phyloP scores from a whole-genome alignment of 2,888 invertebrate species.

The Stenodera caucasica region DNA sequence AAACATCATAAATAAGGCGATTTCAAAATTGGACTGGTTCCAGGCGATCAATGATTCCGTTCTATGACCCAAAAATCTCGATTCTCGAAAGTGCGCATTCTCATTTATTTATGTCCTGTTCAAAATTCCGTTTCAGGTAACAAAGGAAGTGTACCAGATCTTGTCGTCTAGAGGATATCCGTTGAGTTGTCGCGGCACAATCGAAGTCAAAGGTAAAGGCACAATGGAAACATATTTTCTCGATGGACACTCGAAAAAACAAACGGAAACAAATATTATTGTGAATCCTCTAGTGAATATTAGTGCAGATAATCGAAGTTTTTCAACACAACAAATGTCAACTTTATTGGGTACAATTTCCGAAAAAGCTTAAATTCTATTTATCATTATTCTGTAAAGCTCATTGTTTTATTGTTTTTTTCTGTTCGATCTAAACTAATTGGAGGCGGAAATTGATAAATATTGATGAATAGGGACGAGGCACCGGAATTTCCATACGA shows the following conservation, averaged over 20 bases:
- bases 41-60: not conserved
- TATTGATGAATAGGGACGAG: too few relatives aligned
- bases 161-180: constrained; percentile 76
- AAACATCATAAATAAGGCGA: too few relatives aligned
- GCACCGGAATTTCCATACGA: not conserved
- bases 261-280: constrained; percentile 48
- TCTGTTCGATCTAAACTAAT: too few relatives aligned
- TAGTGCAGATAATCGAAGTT: constrained; percentile 23
- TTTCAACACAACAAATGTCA: constrained; percentile 31
- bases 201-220: constrained; percentile 93
- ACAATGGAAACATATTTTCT: constrained; percentile 91
- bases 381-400: constrained; percentile 11
- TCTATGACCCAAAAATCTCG: not conserved
- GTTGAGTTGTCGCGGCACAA: constrained; percentile 80
- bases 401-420: not conserved
- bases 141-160: constrained; percentile 85
- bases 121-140: constrained; percentile 64
- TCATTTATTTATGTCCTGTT: too few relatives aligned
- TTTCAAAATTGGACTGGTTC: not conserved
- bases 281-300: constrained; percentile 50
- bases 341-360: constrained; percentile 45
- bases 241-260: constrained; percentile 47
- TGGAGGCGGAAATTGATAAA: too few relatives aligned
- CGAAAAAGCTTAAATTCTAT: constrained; percentile 40
- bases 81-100: too few relatives aligned